These are phyloP conservation scores for Drosophila infuscata DNA, from an alignment of 2,888 invertebrate genomes.

Conservation along the genomic window DNA sequence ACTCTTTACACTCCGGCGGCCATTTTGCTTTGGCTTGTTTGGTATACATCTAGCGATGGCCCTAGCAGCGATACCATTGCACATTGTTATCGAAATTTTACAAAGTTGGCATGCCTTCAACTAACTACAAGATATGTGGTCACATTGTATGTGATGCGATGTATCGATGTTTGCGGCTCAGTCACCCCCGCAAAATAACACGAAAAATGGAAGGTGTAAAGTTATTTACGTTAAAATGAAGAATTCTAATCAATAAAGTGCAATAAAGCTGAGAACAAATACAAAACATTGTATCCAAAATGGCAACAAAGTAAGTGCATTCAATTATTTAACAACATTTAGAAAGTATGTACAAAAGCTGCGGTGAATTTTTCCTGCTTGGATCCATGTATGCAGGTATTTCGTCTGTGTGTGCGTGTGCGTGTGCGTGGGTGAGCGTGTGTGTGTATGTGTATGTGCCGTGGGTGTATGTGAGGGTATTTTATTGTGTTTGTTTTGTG, in stretches of 20 bases:
- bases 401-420: conserved; percentile 27
- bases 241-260: conserved; percentile 46
- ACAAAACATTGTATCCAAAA: conserved; percentile 26
- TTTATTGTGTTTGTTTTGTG: conserved; percentile 66
- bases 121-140: conserved; percentile 1
- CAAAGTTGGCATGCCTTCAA: conserved; percentile 32
- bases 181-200: conserved; percentile 47
- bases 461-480: conserved; percentile 66
- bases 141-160: conserved; percentile 5
- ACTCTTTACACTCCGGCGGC: conserved; percentile 69
- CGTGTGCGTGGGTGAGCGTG: conserved; percentile 29
- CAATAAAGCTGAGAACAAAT: conserved; percentile 14
- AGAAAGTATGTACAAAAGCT: not conserved
- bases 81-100: conserved; percentile 5
- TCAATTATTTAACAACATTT: not conserved
- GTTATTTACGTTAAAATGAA: conserved; percentile 55
- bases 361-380: conserved; percentile 34
- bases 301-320: conserved; percentile 67
- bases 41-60: conserved; percentile 54
- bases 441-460: conserved; percentile 27
- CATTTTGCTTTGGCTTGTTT: conserved; percentile 68
- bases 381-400: conserved; percentile 34
- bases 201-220: conserved; percentile 52
- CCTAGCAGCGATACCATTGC: conserved; percentile 6
- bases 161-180: conserved; percentile 36